Evolutionary conservation across 1,140 invertebrate species (phyloP), one percentile per base, ranked within the genome.

Genomic region (Spodoptera frugiperda): DNA sequence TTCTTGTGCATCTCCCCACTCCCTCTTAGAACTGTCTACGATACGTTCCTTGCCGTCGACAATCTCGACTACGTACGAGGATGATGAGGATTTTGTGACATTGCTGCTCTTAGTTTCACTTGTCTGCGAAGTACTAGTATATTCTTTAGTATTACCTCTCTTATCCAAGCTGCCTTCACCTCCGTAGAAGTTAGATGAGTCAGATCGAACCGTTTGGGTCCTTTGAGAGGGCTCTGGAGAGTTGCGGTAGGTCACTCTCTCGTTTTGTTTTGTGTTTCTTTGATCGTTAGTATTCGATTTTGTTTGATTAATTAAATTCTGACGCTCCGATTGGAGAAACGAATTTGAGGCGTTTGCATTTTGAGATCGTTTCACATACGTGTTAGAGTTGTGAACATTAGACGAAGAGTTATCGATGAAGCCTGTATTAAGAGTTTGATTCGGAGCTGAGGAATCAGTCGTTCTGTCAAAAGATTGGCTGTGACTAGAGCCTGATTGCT

Each of bases 21-120:
- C 95, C 74, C 95, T 91, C 33, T 93, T 94, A 55, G 94, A 93
- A 76, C 91, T 93, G 59, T 95, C 95, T 44, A 96, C 88, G 46
- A 95, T 94, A n/a, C 94, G 86, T 87, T 95, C 95, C 87, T 95
- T 95, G n/a, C 95, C 95, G 81, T 96, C 95, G 30, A 96, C 94
- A 71, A 95, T 95, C 89, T 95, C 95, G 57, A 95, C 91, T 10
- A 95, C 95, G 76, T 95, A 95, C 54, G 94, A 95, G 15, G 92
- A 94, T 3, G 95, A 95, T 15, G 95, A 94, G 17, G 94, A 95
- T 87, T 95, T 95, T 71, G 91, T 90, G 0, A 94, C 86, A 76
- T 80, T 92, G 71, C 89, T 94, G 59, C 88, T 91, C 81, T 90
- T 94, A 76, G 87, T 85, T 82, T 94, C 92, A 83, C 89, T 94